Conservation (phyloP, 2,797 vertebrate genomes). For the Leuciscus waleckii region DNA sequence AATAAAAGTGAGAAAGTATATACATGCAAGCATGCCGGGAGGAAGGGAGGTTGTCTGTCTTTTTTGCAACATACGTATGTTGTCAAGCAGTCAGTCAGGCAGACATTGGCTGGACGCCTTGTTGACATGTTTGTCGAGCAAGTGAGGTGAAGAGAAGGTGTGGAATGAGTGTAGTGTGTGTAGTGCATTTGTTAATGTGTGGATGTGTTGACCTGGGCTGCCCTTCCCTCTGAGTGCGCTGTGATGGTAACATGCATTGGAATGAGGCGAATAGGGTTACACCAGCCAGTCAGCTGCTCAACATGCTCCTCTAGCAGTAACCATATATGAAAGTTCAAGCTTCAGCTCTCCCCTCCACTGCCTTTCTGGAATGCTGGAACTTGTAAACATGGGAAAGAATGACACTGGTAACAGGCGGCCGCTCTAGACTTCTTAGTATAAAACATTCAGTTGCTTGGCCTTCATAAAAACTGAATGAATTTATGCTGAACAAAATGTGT, state of each 20-base stretch:
- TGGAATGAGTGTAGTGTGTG: conserved; percentile 32
- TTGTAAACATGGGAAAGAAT: conserved; percentile 49
- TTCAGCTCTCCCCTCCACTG: conserved; percentile 30
- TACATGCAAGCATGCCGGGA: neutral
- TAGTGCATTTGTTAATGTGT: conserved; percentile 14
- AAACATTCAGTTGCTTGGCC: conserved; percentile 11
- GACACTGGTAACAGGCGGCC: neutral
- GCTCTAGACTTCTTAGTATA: neutral
- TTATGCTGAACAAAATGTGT: neutral
- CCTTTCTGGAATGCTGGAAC: conserved; percentile 43
- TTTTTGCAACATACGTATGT: neutral
- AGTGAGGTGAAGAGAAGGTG: conserved; percentile 32
- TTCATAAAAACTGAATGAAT: neutral
- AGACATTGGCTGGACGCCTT: conserved; percentile 9
- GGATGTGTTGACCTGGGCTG: conserved; percentile 33
- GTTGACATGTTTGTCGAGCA: conserved; percentile 50
- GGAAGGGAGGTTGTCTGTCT: neutral
- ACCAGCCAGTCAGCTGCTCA: conserved; percentile 58
- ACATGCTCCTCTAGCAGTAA: conserved; percentile 45
- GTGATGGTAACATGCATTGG: conserved; percentile 54
- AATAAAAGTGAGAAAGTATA: neutral
- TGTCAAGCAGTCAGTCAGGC: neutral
- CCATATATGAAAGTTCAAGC: conserved; percentile 52
- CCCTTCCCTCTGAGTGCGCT: conserved; percentile 16
- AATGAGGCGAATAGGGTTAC: conserved; percentile 55